These are phyloP conservation scores for Pseudomugil gertrudae DNA, from an alignment of 2,797 vertebrate genomes.

Conservation along the genomic window DNA sequence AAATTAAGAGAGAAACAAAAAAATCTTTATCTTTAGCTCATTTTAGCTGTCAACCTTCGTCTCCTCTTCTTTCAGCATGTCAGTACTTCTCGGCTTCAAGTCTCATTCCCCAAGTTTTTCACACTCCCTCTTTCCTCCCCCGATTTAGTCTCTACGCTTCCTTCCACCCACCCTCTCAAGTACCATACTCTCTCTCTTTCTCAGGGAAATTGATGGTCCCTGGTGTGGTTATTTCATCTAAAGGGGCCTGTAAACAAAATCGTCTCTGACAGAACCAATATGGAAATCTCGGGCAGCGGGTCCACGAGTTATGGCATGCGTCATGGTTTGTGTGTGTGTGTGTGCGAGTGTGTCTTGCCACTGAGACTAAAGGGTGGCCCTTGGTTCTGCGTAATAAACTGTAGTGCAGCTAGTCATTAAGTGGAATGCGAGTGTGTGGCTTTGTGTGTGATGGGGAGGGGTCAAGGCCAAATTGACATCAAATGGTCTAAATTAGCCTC, in stretches of 20 bases:
- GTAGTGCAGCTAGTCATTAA: conserved; percentile 76
- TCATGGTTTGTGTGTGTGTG: conserved; percentile 27
- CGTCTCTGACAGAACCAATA: conserved; percentile 80
- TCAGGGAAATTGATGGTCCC: conserved; percentile 72
- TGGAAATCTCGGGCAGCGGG: conserved; percentile 75
- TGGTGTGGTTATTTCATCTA: conserved; percentile 79
- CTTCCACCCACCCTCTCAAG: conserved; percentile 12
- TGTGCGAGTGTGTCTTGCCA: conserved; percentile 23
- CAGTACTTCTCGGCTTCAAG: conserved; percentile 1
- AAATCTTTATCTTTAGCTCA: conserved; percentile 28
- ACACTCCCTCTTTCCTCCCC: background rate
- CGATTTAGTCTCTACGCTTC: conserved; percentile 8
- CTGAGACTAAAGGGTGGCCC: conserved; percentile 46
- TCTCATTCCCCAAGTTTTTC: background rate
- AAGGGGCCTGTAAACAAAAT: conserved; percentile 83
- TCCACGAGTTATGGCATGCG: conserved; percentile 69
- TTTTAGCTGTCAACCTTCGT: background rate
- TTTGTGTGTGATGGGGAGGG: conserved; percentile 57
- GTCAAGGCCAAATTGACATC: conserved; percentile 86
- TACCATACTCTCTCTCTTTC: conserved; percentile 1
- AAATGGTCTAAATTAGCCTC: conserved; percentile 86
- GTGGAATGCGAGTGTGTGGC: conserved; percentile 31
- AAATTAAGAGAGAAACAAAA: conserved; percentile 28
- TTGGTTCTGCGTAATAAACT: conserved; percentile 80
- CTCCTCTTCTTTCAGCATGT: conserved; percentile 4